A percentile compares a stretch with the other conserved stretches of the same genome.
These are phyloP conservation scores for Protonibea diacanthus DNA, from an alignment of 2,797 vertebrate genomes.

Conservation along the genomic window DNA sequence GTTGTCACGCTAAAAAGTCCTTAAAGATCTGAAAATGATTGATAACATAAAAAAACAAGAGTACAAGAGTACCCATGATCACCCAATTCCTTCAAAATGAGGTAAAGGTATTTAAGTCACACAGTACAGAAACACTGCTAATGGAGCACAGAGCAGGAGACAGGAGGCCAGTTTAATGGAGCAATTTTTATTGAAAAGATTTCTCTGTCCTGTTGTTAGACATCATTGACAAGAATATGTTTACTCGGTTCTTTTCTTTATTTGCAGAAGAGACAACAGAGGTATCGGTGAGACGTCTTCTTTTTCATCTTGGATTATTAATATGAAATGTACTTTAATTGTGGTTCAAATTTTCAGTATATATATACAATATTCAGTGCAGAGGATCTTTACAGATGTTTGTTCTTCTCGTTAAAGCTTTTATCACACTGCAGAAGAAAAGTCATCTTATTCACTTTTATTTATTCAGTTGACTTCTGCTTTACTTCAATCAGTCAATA, in stretches of 20 bases:
- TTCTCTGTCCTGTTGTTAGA: background rate
- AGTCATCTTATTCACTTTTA: background rate
- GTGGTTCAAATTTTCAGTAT: too few species aligned
- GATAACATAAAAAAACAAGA: background rate
- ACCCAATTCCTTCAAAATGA: background rate
- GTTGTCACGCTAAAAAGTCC: background rate
- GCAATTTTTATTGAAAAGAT: conserved; percentile 14
- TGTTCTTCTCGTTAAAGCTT: background rate
- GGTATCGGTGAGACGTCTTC: background rate
- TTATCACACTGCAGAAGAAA: background rate
- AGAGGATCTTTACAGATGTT: background rate
- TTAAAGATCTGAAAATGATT: background rate
- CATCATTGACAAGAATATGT: background rate
- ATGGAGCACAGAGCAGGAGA: conserved; percentile 14
- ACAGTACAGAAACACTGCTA: background rate
- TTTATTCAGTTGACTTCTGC: background rate
- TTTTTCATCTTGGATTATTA: background rate
- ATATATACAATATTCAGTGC: too few species aligned
- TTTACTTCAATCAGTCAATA: background rate
- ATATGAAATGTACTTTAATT: background rate
- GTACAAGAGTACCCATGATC: background rate
- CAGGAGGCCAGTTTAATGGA: conserved; percentile 7
- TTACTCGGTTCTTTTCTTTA: background rate
- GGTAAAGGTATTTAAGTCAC: background rate
- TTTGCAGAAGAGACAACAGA: background rate